A percentile compares a stretch with the other conserved stretches of the same genome.
These are phyloP conservation scores for Chironex yamaguchii DNA, from an alignment of 30 jellyfish, hydroid and myxozoan species.

Conservation along the genomic window DNA sequence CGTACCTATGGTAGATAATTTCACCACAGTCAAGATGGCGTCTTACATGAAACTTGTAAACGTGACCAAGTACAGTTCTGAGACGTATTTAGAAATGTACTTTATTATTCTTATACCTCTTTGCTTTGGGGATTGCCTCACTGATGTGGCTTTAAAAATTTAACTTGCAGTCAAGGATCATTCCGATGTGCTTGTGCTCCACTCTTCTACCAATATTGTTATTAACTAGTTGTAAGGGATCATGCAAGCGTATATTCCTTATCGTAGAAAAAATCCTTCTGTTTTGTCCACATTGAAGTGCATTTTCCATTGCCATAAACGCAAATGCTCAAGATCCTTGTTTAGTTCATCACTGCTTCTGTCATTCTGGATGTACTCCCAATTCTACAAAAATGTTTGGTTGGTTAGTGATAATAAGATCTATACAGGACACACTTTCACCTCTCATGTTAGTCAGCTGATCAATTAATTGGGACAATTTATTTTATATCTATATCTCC, in stretches of 20 bases:
- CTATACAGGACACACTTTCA: neutral
- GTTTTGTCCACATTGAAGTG: slow-evolving; percentile 15
- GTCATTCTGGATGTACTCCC: slow-evolving; percentile 23
- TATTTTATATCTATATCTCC: too few species aligned
- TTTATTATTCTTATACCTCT: too few species aligned
- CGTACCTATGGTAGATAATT: too few species aligned
- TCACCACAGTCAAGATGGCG: too few species aligned
- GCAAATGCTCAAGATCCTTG: slow-evolving; percentile 55
- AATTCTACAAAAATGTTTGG: slow-evolving; percentile 1
- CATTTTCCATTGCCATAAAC: too few species aligned
- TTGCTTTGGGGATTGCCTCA: too few species aligned
- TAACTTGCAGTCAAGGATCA: neutral
- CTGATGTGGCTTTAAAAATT: too few species aligned
- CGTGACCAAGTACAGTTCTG: too few species aligned
- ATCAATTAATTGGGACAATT: slow-evolving; percentile 18
- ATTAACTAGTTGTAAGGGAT: slow-evolving; percentile 6
- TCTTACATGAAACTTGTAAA: too few species aligned
- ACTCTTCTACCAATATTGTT: neutral
- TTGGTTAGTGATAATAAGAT: slow-evolving; percentile 1
- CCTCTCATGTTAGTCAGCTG: slow-evolving; percentile 40
- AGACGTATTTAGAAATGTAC: too few species aligned
- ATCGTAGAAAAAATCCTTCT: slow-evolving; percentile 3
- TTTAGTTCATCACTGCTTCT: slow-evolving; percentile 6
- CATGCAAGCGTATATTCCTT: slow-evolving; percentile 22
- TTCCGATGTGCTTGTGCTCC: slow-evolving; percentile 36